These are phyloP conservation scores for Bombus confusus DNA, from an alignment of 1,140 invertebrate species.

Conservation along the genomic window DNA sequence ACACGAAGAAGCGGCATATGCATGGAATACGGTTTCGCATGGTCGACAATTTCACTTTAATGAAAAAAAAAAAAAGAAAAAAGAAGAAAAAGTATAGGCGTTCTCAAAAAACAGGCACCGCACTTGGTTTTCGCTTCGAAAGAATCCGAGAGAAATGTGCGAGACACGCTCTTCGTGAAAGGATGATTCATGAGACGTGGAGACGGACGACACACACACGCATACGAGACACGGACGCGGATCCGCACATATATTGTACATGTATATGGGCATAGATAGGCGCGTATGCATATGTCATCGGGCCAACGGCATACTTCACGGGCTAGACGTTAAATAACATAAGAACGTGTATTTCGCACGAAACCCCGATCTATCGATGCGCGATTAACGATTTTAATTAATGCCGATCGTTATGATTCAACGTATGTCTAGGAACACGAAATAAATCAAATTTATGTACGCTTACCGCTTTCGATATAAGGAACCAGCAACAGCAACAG, in stretches of 20 bases:
- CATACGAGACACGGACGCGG: slow-evolving; percentile 3
- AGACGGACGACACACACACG: background rate
- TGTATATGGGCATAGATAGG: background rate
- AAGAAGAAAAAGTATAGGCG: background rate
- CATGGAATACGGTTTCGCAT: background rate
- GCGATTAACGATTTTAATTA: background rate
- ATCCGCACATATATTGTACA: background rate
- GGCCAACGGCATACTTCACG: background rate
- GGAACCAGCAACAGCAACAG: slow-evolving; percentile 80
- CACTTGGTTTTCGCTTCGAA: background rate
- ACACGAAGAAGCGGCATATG: background rate
- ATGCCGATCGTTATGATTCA: background rate
- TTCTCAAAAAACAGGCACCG: background rate
- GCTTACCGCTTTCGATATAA: slow-evolving; percentile 82
- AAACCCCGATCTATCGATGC: background rate
- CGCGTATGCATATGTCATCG: slow-evolving; percentile 32
- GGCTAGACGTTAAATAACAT: background rate
- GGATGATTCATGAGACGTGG: slow-evolving; percentile 56
- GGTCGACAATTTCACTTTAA: background rate
- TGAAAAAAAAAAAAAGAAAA: background rate
- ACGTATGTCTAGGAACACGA: background rate
- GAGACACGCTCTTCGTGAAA: slow-evolving; percentile 49
- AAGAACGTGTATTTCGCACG: background rate
- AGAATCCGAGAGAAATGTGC: slow-evolving; percentile 39
- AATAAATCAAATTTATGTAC: background rate